These are phyloP conservation scores for Oreochromis aureus DNA, from an alignment of 2,113 vertebrate genomes.

Conservation along the genomic window DNA sequence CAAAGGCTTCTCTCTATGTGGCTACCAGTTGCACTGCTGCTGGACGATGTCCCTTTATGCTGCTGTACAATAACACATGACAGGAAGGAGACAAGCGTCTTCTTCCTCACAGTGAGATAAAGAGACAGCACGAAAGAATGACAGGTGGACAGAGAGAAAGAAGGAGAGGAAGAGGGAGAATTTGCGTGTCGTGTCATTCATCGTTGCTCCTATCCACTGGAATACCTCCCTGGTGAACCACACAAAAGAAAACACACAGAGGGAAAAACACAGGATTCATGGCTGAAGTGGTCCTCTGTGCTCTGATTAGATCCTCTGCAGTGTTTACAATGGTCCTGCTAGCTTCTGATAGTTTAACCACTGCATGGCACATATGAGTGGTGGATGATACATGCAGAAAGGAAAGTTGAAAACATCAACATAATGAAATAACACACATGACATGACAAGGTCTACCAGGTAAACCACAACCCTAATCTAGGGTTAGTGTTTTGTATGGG, in stretches of 20 bases:
- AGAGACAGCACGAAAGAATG: not conserved
- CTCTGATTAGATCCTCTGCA: not conserved
- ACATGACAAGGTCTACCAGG: not conserved
- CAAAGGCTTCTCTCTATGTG: not conserved
- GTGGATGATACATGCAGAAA: not conserved
- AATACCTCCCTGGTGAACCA: slow-evolving; percentile 11
- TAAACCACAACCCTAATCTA: not conserved
- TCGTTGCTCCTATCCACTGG: slow-evolving; percentile 33
- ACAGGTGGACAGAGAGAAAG: not conserved
- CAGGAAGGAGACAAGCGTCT: slow-evolving; percentile 28
- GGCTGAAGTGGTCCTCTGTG: not conserved
- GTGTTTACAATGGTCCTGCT: not conserved
- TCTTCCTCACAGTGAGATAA: slow-evolving; percentile 21
- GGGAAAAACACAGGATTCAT: not conserved
- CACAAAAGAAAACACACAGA: not conserved
- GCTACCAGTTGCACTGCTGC: slow-evolving; percentile 19
- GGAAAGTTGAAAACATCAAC: not conserved
- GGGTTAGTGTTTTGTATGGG: not conserved
- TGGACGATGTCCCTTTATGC: slow-evolving; percentile 14
- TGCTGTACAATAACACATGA: not conserved
- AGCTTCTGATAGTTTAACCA: not conserved
- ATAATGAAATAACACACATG: not conserved
- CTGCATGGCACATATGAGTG: not conserved
- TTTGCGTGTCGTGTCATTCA: slow-evolving; percentile 37
- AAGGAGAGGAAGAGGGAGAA: not conserved